Base-by-base conservation (phyloP, 2,113 vertebrate genomes). In the Toxotes chatareus region DNA sequence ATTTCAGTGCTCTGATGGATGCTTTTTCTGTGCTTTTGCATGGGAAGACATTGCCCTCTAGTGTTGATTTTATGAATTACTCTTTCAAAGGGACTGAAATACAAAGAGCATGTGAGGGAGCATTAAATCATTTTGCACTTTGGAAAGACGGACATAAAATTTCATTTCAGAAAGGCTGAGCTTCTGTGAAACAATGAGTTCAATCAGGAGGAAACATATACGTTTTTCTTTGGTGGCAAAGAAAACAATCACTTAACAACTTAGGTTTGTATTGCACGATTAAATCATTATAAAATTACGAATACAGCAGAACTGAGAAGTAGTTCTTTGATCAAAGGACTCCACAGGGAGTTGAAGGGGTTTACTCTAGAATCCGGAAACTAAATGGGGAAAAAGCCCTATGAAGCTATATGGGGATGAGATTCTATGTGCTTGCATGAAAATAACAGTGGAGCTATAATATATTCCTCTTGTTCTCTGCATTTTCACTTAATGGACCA, bases 41-140 rank as follows among this genome's bases (percentile, higher is more conserved):
- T n/a, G 77, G 83, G 76, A n/a, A 70, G 81, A 81, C 65, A 90
- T 71, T 93, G 91, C 87, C 84, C 87, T 93, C 93, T 94, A 84
- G 93, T 91, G 93, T 42, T 49, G 0, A 36, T 1, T 44, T 14
- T 6, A 31, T 66, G 75, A n/a, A 86, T 80, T 89, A 44, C 67
- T 46, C 31, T 57, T 71, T 2, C 27, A 27, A 11, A 31, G 42
- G 27, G 9, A 23, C 42, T 55, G 16, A 53, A 73, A 68, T 27
- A 7, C 19, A 70, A 42, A 19, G 31, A 23, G 51, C 10, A 76
- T 23, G 27, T 42, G 51, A 53, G 49, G 56, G 51, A 59, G 36
- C 49, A 34, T 56, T 79, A 74, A 72, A 79, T 66, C 27, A 70
- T 62, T 79, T 38, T 40, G 31, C n/a, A 82, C 59, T 72, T 55